Conservation (phyloP, 2,888 invertebrate genomes). For the Metallyticus violacea region DNA sequence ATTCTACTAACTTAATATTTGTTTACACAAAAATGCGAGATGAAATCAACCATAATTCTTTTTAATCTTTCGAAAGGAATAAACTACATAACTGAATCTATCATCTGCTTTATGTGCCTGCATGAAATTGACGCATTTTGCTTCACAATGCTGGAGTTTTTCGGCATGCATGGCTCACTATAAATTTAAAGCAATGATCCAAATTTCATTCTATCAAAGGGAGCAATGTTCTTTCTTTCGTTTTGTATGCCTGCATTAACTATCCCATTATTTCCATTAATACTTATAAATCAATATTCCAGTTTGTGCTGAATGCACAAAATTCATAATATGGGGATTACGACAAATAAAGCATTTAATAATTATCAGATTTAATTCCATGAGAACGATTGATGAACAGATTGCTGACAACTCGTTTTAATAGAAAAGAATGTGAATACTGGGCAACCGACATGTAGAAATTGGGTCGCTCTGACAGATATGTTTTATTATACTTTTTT, state of each 20-base stretch:
- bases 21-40: too few relatives aligned
- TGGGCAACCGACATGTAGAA: too few relatives aligned
- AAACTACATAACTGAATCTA: too few relatives aligned
- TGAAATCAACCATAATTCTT: too few relatives aligned
- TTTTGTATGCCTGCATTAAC: background rate
- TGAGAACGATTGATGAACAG: too few relatives aligned
- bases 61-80: too few relatives aligned
- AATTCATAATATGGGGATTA: background rate
- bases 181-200: background rate
- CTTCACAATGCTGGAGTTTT: background rate
- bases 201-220: background rate
- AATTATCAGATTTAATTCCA: background rate
- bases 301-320: background rate
- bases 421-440: too few relatives aligned
- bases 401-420: background rate
- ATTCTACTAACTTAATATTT: too few relatives aligned
- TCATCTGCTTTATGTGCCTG: too few relatives aligned
- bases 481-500: too few relatives aligned
- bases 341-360: background rate
- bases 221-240: background rate
- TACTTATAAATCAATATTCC: background rate
- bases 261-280: background rate
- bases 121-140: too few relatives aligned
- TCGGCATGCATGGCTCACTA: background rate
- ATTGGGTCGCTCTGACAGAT: too few relatives aligned